Percentiles rank a stretch among this genome's conserved stretches.
These are phyloP conservation scores for Tubiluchus corallicola DNA, from an alignment of 2,888 invertebrate genomes.

Conservation along the genomic window DNA sequence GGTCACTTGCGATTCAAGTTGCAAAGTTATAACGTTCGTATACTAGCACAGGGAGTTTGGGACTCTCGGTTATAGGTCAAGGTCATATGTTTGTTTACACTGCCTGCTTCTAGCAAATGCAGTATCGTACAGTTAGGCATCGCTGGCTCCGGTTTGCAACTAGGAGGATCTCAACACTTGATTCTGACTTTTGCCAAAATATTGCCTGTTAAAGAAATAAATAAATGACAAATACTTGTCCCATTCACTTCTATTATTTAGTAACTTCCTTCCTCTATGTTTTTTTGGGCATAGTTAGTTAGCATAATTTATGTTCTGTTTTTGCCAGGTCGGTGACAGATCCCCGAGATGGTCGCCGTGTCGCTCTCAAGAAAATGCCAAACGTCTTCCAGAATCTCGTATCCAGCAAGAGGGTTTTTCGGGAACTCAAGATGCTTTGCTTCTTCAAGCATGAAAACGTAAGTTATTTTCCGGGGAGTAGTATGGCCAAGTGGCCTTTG, in stretches of 20 bases:
- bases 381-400: conserved; percentile 99
- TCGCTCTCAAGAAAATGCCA: conserved; percentile 97
- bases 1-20: no score
- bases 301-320: conserved; percentile 9
- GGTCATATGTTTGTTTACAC: no score
- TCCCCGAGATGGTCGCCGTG: conserved; percentile 89
- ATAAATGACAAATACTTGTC: conserved; percentile 8
- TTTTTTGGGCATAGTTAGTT: background rate
- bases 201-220: conserved; percentile 7
- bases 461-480: no score
- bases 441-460: conserved; percentile 99
- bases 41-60: no score
- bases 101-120: no score
- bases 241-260: background rate
- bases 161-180: no score
- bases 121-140: no score
- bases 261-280: background rate
- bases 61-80: no score
- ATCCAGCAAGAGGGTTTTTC: conserved; percentile 93
- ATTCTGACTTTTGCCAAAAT: background rate
- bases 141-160: no score
- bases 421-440: conserved; percentile 96
- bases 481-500: no score
- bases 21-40: no score
- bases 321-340: conserved; percentile 88